A percentile compares a stretch with the other conserved stretches of the same genome.
These are phyloP conservation scores for Coelopa frigida DNA, from an alignment of 1,140 invertebrate genomes.

Conservation along the genomic window DNA sequence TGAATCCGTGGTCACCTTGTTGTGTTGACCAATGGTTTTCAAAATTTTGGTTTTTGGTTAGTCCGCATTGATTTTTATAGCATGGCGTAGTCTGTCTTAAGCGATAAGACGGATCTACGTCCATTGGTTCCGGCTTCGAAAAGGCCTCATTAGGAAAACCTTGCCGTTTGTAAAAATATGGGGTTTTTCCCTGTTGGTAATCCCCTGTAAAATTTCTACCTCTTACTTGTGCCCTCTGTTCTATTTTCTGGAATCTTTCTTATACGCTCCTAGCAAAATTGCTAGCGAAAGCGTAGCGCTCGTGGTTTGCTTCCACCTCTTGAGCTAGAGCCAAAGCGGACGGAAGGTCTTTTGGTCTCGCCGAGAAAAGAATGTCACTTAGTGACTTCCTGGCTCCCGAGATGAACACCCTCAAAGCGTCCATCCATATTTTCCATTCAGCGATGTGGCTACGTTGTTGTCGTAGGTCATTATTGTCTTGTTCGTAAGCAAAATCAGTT, in stretches of 20 bases:
- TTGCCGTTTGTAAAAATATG: slow-evolving; percentile 8
- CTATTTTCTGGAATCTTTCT: slow-evolving; percentile 4
- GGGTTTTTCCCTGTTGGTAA: neutral
- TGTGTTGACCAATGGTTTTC: too few relatives aligned
- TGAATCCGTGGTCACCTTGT: too few relatives aligned
- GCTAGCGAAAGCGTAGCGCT: slow-evolving; percentile 15
- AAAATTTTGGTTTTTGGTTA: too few relatives aligned
- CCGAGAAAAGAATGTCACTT: slow-evolving; percentile 13
- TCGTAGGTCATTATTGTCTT: slow-evolving; percentile 16
- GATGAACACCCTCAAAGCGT: slow-evolving; percentile 14
- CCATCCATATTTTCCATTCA: slow-evolving; percentile 15
- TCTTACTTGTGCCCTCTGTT: neutral
- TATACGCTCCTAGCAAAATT: slow-evolving; percentile 14
- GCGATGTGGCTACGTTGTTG: neutral
- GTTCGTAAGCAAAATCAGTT: slow-evolving; percentile 20
- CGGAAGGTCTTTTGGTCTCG: slow-evolving; percentile 15
- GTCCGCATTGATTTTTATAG: too few relatives aligned
- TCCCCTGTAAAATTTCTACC: neutral
- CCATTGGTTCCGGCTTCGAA: slow-evolving; percentile 3
- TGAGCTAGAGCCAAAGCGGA: slow-evolving; percentile 18
- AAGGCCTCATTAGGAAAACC: neutral
- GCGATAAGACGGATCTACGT: too few relatives aligned
- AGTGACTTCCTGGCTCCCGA: slow-evolving; percentile 10
- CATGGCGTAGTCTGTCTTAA: too few relatives aligned
- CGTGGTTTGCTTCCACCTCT: slow-evolving; percentile 18